Evolutionary conservation across 2,888 invertebrate species (phyloP).

Genomic region (Nebria brevicollis): DNA sequence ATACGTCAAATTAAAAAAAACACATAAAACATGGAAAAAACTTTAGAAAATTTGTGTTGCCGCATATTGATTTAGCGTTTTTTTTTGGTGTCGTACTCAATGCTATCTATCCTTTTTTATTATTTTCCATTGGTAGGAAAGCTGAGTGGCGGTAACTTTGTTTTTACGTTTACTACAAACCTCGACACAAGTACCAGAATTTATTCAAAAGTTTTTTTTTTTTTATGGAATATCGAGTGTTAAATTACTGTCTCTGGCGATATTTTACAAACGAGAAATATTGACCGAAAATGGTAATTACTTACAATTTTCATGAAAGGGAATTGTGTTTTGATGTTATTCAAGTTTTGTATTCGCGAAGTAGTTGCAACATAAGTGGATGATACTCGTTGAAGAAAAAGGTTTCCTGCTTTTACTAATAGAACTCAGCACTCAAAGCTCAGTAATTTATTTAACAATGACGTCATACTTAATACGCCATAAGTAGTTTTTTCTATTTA

Average conservation of each 20-base stretch:
- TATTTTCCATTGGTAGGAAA: neutral
- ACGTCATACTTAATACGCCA: neutral
- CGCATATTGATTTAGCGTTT: neutral
- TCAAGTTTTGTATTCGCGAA: neutral
- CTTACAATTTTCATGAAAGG: neutral
- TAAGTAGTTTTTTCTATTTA: neutral
- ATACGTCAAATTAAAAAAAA: neutral
- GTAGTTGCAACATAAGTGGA: neutral
- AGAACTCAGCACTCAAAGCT: neutral
- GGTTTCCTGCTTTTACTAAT: no score
- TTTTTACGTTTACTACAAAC: neutral
- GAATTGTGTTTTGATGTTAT: neutral
- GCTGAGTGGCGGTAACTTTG: neutral
- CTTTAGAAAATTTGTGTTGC: neutral
- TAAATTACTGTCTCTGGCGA: neutral
- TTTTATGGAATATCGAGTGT: neutral
- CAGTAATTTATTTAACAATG: neutral
- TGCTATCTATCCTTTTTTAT: neutral
- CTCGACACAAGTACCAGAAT: neutral
- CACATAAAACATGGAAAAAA: neutral
- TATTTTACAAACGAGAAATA: neutral
- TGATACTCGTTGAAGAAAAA: neutral
- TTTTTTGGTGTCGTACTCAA: neutral
- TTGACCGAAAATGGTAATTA: neutral
- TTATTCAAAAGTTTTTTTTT: neutral